A percentile compares a stretch with the other conserved stretches of the same genome.
Evolutionary conservation across 2,113 vertebrate genomes (phyloP).

Genomic region (Centropus unirufus): DNA sequence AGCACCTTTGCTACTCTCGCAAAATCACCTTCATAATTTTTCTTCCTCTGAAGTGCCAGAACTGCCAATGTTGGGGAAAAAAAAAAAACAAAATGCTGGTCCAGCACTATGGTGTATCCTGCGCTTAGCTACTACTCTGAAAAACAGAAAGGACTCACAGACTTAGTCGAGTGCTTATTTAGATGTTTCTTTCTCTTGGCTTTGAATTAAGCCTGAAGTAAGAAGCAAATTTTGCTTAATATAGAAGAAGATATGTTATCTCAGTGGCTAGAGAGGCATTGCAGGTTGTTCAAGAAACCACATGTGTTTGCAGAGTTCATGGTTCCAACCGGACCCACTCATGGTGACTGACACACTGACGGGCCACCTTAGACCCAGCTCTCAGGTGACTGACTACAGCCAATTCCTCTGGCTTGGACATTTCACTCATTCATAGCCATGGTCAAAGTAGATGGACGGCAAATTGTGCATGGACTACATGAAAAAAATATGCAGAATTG

Average conservation of each 20-base stretch:
- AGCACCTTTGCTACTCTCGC: not conserved
- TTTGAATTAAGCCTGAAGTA: not conserved
- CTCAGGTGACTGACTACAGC: not conserved
- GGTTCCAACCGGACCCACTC: not conserved
- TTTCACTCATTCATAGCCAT: not conserved
- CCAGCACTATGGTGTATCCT: not conserved
- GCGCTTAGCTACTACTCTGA: too few species aligned
- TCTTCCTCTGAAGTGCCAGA: not conserved
- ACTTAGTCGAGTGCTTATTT: not conserved
- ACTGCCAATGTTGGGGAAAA: not conserved
- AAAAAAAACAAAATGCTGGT: not conserved
- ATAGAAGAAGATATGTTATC: not conserved
- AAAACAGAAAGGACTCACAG: not conserved
- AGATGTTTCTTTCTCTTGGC: not conserved
- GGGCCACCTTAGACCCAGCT: not conserved
- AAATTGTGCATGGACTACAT: not conserved
- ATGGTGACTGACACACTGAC: not conserved
- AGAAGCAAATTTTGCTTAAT: not conserved
- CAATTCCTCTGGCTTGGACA: not conserved
- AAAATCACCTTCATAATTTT: not conserved
- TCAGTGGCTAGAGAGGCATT: not conserved
- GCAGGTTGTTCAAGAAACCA: not conserved
- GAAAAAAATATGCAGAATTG: not conserved
- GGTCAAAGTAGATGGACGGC: not conserved
- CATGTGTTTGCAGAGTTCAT: rapidly evolving